Evolutionary conservation across 2,888 invertebrate species (phyloP).

Genomic region (Acrobasis suavella): DNA sequence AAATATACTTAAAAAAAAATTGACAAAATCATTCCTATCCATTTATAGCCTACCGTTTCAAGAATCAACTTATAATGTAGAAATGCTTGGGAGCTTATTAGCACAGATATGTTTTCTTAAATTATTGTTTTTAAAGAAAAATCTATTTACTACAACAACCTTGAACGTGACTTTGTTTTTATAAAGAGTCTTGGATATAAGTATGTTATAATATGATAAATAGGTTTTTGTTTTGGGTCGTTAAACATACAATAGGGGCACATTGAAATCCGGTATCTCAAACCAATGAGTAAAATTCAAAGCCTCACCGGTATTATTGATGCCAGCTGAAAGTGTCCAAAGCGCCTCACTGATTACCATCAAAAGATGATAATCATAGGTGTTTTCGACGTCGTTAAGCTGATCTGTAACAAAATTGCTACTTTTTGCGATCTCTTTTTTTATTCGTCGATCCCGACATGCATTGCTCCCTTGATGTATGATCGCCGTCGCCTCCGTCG

Average conservation of each 20-base stretch:
- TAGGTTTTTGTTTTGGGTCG: constrained; percentile 19
- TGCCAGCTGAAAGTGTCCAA: constrained; percentile 75
- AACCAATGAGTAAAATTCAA: constrained; percentile 59
- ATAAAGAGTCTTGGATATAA: too few relatives aligned
- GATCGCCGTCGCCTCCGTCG: constrained; percentile 52
- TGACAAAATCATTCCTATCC: too few relatives aligned
- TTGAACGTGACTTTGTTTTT: not conserved
- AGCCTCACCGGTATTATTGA: constrained; percentile 75
- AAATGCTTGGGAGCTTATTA: too few relatives aligned
- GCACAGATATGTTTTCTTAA: too few relatives aligned
- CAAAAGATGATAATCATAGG: constrained; percentile 83
- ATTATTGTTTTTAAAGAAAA: too few relatives aligned
- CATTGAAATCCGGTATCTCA: constrained; percentile 60
- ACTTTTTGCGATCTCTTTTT: constrained; percentile 76
- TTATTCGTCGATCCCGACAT: constrained; percentile 60
- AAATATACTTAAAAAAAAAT: too few relatives aligned
- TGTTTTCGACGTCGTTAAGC: constrained; percentile 82
- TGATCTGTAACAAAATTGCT: constrained; percentile 81
- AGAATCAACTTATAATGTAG: too few relatives aligned
- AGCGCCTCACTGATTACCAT: constrained; percentile 79
- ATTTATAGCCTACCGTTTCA: too few relatives aligned
- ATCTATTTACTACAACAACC: too few relatives aligned
- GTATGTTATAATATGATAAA: too few relatives aligned
- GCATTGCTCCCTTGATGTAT: constrained; percentile 51
- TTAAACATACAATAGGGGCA: constrained; percentile 58